Base-by-base conservation (phyloP, 1,140 invertebrate species). In the Drosophila littoralis region DNA sequence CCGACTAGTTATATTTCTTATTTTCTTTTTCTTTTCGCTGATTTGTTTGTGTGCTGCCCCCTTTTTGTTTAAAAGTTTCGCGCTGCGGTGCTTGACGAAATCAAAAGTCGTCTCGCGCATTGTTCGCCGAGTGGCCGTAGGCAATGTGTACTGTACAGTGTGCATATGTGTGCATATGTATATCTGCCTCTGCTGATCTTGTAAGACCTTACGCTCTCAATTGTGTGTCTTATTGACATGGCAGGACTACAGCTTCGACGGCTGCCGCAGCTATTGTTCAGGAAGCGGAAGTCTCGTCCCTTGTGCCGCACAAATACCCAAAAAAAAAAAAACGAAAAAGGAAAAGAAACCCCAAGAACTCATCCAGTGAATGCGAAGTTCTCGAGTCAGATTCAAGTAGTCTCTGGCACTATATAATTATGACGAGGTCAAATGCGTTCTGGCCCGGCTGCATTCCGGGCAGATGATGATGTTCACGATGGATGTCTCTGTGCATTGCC, bases 191-290 rank as follows among this genome's bases (percentile, higher is more conserved):
- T 40, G 57, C 61, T 76, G 84, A 89, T 89, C 84, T 84, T 89
- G 84, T 89, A 89, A 89, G 50, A 54, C 60, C 77, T 75, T 43
- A 52, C 60, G 63, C 70, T 63, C 74, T 73, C 67, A 75, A 79
- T 77, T 77, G 69, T 76, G 68, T 66, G 54, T 88, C 74, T 84
- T 77, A 84, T 84, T 89, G 81, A 89, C 84, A 84, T 82, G 80
- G 58, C 76, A 82, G 61, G 46, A 75, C 84, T 69, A 36, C 63
- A 17, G 17, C 17, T 45, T 43, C n/a, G 13, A n/a, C 36, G 32
- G 35, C 67, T 10, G 28, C 32, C 32, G n/a, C 51, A 38, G 22
- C 58, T 36, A 61, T 77, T 77, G 74, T 77, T 77, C 32, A 1
- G 3, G 7, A 35, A 77, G 42, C 74, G 74, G 74, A 77, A 77